Evolutionary conservation across 64 coral and sea anemone species (phyloP).

Genomic region (Anthopleura sola): DNA sequence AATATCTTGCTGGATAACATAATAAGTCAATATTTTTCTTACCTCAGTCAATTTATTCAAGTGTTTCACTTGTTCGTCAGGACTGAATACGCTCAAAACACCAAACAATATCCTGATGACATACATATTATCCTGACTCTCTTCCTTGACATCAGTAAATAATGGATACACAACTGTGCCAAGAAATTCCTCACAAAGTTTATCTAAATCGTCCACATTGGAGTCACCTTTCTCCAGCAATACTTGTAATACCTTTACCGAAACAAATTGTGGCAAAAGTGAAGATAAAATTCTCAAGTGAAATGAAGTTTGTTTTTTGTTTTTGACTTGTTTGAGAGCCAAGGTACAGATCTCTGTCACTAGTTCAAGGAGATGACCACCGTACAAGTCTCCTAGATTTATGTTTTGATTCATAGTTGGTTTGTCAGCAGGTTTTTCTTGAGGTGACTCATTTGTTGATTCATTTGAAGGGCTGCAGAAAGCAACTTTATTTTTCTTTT

Average conservation of each 20-base stretch:
- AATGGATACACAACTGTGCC: conserved; percentile 31
- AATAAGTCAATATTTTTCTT: neutral
- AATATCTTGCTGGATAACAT: too few relatives aligned
- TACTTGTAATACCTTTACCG: conserved; percentile 32
- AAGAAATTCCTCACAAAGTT: conserved; percentile 25
- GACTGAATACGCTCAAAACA: conserved; percentile 36
- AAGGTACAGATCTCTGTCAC: conserved; percentile 45
- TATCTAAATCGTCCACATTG: neutral
- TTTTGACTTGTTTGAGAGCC: conserved; percentile 34
- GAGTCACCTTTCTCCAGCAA: conserved; percentile 26
- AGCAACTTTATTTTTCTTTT: conserved; percentile 58
- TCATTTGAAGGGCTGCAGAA: conserved; percentile 26
- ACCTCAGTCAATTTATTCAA: conserved; percentile 56
- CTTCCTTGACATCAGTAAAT: conserved; percentile 7
- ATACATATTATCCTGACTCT: conserved; percentile 5
- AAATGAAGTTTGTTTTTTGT: conserved; percentile 15
- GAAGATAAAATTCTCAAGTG: conserved; percentile 60
- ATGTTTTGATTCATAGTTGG: neutral
- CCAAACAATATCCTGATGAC: conserved; percentile 62
- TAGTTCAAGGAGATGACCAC: conserved; percentile 51
- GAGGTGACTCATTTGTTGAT: neutral
- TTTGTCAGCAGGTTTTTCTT: neutral
- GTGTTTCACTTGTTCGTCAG: conserved; percentile 39
- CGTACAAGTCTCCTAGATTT: conserved; percentile 45
- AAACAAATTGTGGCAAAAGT: conserved; percentile 63